A percentile compares a stretch with the other conserved stretches of the same genome.
Evolutionary conservation across 2,113 vertebrate species (phyloP).

Genomic region (Clarias gariepinus): DNA sequence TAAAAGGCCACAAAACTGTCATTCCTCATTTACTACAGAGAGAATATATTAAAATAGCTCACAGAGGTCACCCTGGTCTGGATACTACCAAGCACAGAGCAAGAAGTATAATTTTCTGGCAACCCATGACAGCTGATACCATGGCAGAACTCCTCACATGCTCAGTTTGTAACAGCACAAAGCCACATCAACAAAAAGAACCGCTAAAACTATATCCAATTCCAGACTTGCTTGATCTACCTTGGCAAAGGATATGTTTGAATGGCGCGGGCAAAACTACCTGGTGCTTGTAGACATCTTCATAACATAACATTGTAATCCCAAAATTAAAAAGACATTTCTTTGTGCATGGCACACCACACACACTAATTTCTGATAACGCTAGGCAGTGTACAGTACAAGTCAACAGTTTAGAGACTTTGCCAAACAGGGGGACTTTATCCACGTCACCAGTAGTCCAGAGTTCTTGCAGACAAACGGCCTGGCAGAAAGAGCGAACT

Average conservation of each 20-base stretch:
- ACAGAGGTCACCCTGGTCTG: constrained; percentile 25
- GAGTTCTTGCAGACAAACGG: too few relatives aligned
- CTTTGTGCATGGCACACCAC: constrained; percentile 40
- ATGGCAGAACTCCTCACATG: neutral
- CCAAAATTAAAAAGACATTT: too few relatives aligned
- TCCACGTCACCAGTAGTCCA: too few relatives aligned
- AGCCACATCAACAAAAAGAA: constrained; percentile 23
- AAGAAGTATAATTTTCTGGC: neutral
- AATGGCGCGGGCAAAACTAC: constrained; percentile 34
- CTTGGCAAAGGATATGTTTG: constrained; percentile 37
- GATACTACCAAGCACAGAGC: constrained; percentile 30
- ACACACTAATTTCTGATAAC: constrained; percentile 39
- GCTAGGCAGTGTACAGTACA: too few relatives aligned
- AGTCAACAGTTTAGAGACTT: too few relatives aligned
- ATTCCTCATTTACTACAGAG: too few relatives aligned
- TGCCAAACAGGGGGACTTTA: too few relatives aligned
- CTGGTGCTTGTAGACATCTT: constrained; percentile 13
- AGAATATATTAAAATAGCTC: neutral
- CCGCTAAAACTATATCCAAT: neutral
- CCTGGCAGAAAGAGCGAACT: too few relatives aligned
- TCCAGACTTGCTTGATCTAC: neutral
- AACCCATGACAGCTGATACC: neutral
- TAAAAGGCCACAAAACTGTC: too few relatives aligned
- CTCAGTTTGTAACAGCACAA: neutral
- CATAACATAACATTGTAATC: rapidly evolving